Evolutionary conservation across 2,113 vertebrate species (phyloP).

Genomic region (Microcebus jonahi): DNA sequence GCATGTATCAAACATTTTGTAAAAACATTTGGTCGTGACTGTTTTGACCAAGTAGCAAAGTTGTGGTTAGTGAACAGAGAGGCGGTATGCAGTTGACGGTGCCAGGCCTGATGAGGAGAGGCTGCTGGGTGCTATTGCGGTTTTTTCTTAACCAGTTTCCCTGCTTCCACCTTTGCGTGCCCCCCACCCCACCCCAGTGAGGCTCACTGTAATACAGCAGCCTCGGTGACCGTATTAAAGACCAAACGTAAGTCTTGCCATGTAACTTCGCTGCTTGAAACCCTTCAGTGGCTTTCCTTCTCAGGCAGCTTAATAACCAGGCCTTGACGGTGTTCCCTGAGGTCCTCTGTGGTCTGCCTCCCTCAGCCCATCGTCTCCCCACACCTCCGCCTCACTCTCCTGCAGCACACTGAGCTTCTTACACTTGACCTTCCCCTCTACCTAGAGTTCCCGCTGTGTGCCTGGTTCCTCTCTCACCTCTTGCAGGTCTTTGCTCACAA

Average conservation of each 20-base stretch:
- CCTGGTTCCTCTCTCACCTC: background rate
- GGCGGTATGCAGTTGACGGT: background rate
- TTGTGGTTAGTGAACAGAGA: background rate
- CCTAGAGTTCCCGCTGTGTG: background rate
- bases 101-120: background rate
- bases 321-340: background rate
- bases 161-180: background rate
- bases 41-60: background rate
- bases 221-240: background rate
- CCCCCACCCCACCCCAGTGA: accelerated
- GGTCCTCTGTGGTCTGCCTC: accelerated
- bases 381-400: background rate
- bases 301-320: background rate
- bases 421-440: background rate
- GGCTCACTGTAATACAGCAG: background rate
- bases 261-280: background rate
- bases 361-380: background rate
- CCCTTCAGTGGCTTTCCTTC: background rate
- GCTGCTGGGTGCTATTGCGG: accelerated
- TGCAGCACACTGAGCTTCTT: background rate
- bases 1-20: accelerated
- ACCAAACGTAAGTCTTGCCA: background rate
- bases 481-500: background rate
- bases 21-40: background rate
- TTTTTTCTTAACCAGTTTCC: background rate